phyloP scores from a whole-genome alignment of 2,888 invertebrate species.

The Nomada ferruginata region DNA sequence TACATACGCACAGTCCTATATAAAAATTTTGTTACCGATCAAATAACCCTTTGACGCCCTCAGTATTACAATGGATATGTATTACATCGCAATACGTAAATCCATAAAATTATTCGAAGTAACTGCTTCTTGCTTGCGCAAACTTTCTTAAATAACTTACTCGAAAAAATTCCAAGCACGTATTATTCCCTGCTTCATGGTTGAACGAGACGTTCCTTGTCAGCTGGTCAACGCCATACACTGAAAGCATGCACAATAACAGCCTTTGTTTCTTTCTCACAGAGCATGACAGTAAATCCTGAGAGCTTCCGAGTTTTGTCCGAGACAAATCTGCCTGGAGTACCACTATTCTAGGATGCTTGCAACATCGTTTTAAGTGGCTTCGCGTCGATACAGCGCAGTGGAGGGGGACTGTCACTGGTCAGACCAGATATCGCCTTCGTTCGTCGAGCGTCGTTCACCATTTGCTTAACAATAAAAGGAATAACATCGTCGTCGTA shows the following conservation, averaged over 20 bases:
- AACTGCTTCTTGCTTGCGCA: no score
- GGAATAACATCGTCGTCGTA: constrained; percentile 75
- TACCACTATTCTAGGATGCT: constrained; percentile 38
- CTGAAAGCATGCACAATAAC: neutral
- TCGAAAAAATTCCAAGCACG: constrained; percentile 7
- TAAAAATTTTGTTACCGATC: no score
- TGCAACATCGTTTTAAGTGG: constrained; percentile 36
- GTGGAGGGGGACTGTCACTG: constrained; percentile 23
- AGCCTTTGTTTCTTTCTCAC: neutral
- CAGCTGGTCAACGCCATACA: neutral
- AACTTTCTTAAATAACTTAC: no score
- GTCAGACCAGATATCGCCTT: constrained; percentile 38
- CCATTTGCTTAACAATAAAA: constrained; percentile 80
- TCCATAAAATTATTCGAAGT: no score
- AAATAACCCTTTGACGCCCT: no score
- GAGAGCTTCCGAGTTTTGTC: constrained; percentile 34
- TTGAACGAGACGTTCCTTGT: neutral
- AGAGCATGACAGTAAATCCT: constrained; percentile 1
- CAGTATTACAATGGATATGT: no score
- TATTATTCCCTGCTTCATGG: neutral
- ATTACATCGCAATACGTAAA: no score
- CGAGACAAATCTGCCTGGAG: constrained; percentile 22
- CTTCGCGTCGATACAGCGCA: constrained; percentile 7
- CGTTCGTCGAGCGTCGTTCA: constrained; percentile 56
- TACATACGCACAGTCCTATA: no score